A percentile compares a stretch with the other conserved stretches of the same genome.
Conservation (phyloP, 2,113 vertebrate species). For the Coptodon bakossiorum region DNA sequence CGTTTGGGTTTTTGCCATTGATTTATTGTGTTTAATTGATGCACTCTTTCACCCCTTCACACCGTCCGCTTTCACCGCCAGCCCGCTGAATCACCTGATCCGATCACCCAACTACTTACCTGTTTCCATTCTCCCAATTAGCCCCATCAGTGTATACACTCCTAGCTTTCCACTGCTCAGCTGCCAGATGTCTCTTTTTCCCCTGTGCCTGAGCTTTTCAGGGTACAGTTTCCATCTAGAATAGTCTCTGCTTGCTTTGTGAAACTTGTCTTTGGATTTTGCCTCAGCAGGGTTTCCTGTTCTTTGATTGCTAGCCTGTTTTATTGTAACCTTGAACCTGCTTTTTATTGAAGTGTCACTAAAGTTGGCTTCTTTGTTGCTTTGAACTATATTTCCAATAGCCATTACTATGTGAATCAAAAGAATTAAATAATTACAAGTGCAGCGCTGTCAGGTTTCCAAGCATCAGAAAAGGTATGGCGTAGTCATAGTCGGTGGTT, state of each 20-base stretch:
- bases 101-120: not conserved
- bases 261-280: not conserved
- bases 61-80: rapidly evolving
- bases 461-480: not conserved
- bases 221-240: not conserved
- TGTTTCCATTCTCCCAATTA: not conserved
- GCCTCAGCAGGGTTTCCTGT: not conserved
- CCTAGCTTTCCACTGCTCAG: not conserved
- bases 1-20: not conserved
- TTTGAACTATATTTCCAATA: not conserved
- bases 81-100: not conserved
- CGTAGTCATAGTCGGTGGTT: not conserved
- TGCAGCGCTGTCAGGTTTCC: not conserved
- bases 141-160: not conserved
- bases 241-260: not conserved
- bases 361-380: not conserved
- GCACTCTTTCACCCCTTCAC: not conserved
- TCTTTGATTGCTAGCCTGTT: not conserved
- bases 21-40: not conserved
- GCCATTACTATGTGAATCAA: not conserved
- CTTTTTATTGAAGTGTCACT: not conserved
- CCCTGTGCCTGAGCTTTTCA: not conserved
- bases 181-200: not conserved
- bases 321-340: not conserved
- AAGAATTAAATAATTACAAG: not conserved